Evolutionary conservation across 2,797 vertebrate genomes (phyloP).

Genomic region (Hydrolagus colliei): DNA sequence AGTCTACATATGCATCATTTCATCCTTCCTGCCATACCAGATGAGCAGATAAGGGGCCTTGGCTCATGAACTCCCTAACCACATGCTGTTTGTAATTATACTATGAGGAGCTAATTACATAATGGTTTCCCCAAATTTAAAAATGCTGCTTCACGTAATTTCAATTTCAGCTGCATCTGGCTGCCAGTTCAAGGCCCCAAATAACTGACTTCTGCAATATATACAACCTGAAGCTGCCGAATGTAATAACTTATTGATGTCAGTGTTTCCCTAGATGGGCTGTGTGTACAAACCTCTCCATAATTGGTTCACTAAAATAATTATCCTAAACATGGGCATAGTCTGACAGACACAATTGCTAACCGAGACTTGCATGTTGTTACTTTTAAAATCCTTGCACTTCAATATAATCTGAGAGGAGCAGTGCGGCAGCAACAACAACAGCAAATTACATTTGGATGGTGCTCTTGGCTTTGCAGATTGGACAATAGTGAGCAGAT

Average conservation of each 20-base stretch:
- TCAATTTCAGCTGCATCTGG: not conserved
- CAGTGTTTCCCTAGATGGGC: not conserved
- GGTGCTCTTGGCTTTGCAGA: not conserved
- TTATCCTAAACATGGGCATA: not conserved
- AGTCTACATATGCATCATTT: constrained; percentile 24
- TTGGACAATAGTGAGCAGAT: not conserved
- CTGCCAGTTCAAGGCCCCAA: not conserved
- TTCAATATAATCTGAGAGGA: not conserved
- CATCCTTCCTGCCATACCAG: constrained; percentile 4
- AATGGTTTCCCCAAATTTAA: constrained; percentile 9
- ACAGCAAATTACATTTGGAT: too few species aligned
- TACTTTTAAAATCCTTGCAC: not conserved
- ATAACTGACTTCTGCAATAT: not conserved
- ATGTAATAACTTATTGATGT: not conserved
- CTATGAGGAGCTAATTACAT: constrained; percentile 22
- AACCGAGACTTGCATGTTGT: not conserved
- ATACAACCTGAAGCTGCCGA: not conserved
- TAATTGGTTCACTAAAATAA: not conserved
- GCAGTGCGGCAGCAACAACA: not conserved
- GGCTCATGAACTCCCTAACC: constrained; percentile 14
- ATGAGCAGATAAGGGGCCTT: constrained; percentile 13
- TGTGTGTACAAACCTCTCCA: not conserved
- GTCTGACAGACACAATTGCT: not conserved
- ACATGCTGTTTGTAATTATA: constrained; percentile 27
- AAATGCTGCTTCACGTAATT: constrained; percentile 5